Conservation (phyloP, 1,140 invertebrate genomes). For the Heterodera carotae region DNA sequence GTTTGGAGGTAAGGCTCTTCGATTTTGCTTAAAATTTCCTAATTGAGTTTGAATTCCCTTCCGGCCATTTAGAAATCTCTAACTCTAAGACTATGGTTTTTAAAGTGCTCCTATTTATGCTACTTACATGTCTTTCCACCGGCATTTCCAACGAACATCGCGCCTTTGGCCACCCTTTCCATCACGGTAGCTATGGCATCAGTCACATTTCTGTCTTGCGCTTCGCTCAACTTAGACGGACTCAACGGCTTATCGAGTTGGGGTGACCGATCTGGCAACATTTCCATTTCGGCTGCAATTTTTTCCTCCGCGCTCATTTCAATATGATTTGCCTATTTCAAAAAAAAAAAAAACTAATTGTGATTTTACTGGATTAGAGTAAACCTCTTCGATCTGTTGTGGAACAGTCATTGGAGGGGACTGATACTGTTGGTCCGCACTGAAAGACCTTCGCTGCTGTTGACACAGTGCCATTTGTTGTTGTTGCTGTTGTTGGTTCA, state of each 20-base stretch:
- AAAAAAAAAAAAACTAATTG: background rate
- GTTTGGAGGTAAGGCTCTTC: background rate
- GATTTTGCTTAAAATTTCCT: background rate
- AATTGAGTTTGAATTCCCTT: no score
- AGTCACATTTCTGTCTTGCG: constrained; percentile 32
- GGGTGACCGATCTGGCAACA: constrained; percentile 29
- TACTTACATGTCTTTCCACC: constrained; percentile 13
- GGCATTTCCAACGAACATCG: background rate
- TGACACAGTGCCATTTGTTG: background rate
- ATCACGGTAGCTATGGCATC: constrained; percentile 37
- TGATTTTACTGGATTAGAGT: background rate
- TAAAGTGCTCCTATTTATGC: background rate
- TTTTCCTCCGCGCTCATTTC: constrained; percentile 24
- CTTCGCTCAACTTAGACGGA: constrained; percentile 27
- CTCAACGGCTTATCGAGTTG: constrained; percentile 32
- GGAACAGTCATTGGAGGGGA: constrained; percentile 25
- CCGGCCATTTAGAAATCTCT: no score
- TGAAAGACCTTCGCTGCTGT: background rate
- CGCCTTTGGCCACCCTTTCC: constrained; percentile 34
- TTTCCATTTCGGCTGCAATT: constrained; percentile 3
- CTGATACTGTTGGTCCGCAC: constrained; percentile 15
- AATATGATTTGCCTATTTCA: background rate
- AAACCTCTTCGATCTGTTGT: constrained; percentile 21
- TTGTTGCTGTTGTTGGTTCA: constrained; percentile 27
- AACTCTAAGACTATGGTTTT: background rate